phyloP scores from a whole-genome alignment of 53 echinoderm and acorn worm genomes.

The Holothuria scabra region DNA sequence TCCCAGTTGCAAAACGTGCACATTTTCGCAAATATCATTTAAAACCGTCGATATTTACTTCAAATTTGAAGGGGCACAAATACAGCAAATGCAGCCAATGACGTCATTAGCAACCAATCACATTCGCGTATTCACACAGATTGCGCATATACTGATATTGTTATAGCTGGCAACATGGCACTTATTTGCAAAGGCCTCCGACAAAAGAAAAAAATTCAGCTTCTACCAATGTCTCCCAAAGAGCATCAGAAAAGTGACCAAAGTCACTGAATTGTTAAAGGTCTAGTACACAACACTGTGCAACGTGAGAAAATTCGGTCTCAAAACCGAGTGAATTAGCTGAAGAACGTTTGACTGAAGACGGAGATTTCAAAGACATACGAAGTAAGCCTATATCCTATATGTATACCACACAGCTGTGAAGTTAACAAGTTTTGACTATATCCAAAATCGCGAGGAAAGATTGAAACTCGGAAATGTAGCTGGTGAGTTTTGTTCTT shows the following conservation, averaged over 20 bases:
- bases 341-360: not conserved
- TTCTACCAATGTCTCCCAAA: not conserved
- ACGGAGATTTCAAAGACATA: slow-evolving; percentile 6
- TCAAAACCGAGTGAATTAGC: not conserved
- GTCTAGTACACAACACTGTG: not conserved
- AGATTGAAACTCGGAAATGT: not conserved
- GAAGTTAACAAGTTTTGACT: not conserved
- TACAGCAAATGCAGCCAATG: too few species aligned
- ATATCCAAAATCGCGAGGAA: slow-evolving; percentile 2
- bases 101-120: too few species aligned
- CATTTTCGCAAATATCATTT: too few species aligned
- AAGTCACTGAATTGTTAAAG: slow-evolving; percentile 2
- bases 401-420: slow-evolving; percentile 8
- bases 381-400: too few species aligned
- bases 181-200: not conserved
- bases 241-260: slow-evolving; percentile 7
- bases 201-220: not conserved
- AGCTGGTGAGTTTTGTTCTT: not conserved
- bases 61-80: too few species aligned
- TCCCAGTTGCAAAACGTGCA: too few species aligned
- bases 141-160: too few species aligned
- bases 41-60: too few species aligned
- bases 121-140: too few species aligned
- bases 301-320: not conserved
- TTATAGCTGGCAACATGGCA: slow-evolving; percentile 25